Percentiles rank a stretch among this genome's conserved stretches.
Evolutionary conservation across 2,888 invertebrate species (phyloP).

Genomic region (Palloptera scutellata): DNA sequence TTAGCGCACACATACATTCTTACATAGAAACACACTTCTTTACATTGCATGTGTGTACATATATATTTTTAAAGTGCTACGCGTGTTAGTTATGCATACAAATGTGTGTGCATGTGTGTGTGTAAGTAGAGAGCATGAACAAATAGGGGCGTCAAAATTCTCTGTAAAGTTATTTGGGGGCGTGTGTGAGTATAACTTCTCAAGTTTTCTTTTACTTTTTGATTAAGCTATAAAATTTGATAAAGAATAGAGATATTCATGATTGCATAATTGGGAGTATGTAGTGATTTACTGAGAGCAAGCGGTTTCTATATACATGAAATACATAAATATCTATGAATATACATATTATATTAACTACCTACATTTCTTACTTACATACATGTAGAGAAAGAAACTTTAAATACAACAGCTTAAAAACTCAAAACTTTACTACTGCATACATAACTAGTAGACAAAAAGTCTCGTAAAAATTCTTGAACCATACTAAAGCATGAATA

Average conservation of each 20-base stretch:
- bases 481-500: too few relatives aligned
- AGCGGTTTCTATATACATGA: neutral
- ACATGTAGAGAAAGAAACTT: too few relatives aligned
- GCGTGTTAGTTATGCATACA: slow-evolving; percentile 1
- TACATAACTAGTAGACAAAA: too few relatives aligned
- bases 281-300: slow-evolving; percentile 1
- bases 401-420: too few relatives aligned
- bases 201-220: neutral
- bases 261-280: neutral
- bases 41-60: neutral
- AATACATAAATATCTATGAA: neutral
- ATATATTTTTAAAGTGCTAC: slow-evolving; percentile 3
- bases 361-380: too few relatives aligned
- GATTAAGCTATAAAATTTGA: too few relatives aligned
- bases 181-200: neutral
- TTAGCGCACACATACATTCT: slow-evolving; percentile 14
- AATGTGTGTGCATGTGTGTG: neutral
- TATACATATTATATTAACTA: too few relatives aligned
- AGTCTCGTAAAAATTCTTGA: too few relatives aligned
- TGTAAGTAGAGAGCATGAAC: neutral
- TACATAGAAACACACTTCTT: neutral
- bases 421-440: too few relatives aligned
- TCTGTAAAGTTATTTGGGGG: neutral
- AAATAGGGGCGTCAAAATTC: neutral
- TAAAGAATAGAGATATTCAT: too few relatives aligned